phyloP scores from a whole-genome alignment of 2,113 vertebrate species.

The Catharus minimus region DNA sequence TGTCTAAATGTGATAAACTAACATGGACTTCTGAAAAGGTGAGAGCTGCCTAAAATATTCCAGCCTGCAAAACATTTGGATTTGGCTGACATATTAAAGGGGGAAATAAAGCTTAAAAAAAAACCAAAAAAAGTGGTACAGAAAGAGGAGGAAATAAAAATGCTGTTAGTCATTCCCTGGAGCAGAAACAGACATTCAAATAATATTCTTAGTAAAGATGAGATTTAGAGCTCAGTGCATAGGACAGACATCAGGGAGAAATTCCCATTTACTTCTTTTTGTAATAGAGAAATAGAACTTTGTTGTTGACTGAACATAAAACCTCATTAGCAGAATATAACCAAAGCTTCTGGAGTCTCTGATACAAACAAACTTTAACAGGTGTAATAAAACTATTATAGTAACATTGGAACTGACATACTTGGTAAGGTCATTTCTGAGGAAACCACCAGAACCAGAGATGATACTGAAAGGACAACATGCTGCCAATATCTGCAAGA shows the following conservation, averaged over 20 bases:
- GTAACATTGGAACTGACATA: neutral
- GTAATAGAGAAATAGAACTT: neutral
- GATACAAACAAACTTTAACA: neutral
- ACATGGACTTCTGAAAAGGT: neutral
- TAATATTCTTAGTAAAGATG: neutral
- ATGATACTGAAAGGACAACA: neutral
- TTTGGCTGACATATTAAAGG: neutral
- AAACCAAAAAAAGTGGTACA: neutral
- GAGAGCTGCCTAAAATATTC: neutral
- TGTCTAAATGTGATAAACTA: neutral
- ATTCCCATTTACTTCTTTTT: neutral
- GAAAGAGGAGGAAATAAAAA: slow-evolving; percentile 34
- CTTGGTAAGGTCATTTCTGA: neutral
- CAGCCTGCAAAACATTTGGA: neutral
- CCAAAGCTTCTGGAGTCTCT: neutral
- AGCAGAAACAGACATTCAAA: neutral
- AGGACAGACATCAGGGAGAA: neutral
- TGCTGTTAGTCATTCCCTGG: slow-evolving; percentile 21
- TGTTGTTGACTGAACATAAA: neutral
- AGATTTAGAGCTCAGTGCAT: slow-evolving; percentile 13
- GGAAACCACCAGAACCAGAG: neutral
- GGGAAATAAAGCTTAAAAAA: neutral
- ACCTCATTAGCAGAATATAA: slow-evolving; percentile 1
- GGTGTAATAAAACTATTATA: neutral
- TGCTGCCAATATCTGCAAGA: neutral